Conservation (phyloP, 2,888 invertebrate genomes). For the Pharmacophagus antenor region DNA sequence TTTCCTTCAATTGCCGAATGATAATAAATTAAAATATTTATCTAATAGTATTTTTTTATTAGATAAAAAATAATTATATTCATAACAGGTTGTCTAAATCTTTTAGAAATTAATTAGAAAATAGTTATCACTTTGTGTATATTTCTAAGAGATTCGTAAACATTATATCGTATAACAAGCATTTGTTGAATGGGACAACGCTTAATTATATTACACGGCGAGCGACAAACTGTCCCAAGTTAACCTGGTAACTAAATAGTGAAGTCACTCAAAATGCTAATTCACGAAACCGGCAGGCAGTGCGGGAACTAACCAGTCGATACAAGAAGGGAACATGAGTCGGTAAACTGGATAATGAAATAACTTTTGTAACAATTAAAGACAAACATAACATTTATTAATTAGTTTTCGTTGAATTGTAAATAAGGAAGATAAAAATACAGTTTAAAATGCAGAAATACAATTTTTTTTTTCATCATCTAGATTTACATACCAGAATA, state of each 20-base stretch:
- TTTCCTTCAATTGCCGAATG: too few species aligned
- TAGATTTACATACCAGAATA: too few species aligned
- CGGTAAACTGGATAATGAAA: not conserved
- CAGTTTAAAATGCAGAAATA: too few species aligned
- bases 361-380: not conserved
- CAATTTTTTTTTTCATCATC: too few species aligned
- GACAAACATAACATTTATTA: not conserved
- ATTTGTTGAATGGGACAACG: not conserved
- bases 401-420: too few species aligned
- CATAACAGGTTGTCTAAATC: not conserved
- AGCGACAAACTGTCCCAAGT: conserved; percentile 13
- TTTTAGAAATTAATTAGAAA: not conserved
- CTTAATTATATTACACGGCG: conserved; percentile 4
- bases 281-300: not conserved
- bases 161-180: not conserved
- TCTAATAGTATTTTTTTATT: too few species aligned
- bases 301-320: not conserved
- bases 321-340: not conserved
- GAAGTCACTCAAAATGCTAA: conserved; percentile 18
- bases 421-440: too few species aligned
- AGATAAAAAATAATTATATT: not conserved
- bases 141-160: not conserved
- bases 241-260: conserved; percentile 14
- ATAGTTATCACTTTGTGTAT: not conserved
- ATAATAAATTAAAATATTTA: too few species aligned